Percentiles rank a stretch among this genome's conserved stretches.
phyloP scores from a whole-genome alignment of 1,140 invertebrate species.

The Hycleus cichorii region DNA sequence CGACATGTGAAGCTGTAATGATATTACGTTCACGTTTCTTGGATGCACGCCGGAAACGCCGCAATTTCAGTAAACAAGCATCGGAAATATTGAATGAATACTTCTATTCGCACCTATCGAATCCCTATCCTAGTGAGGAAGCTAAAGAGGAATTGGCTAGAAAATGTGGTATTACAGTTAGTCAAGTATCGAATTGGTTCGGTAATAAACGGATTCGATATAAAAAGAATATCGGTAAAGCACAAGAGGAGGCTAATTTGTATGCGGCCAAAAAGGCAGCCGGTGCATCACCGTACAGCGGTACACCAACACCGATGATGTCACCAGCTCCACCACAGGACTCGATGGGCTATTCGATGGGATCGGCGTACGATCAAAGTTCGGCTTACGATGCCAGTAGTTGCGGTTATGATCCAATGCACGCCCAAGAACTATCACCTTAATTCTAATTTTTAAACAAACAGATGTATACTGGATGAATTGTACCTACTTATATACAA shows the following conservation, averaged over 20 bases:
- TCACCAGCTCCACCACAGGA: slow-evolving; percentile 84
- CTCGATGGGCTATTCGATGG: slow-evolving; percentile 82
- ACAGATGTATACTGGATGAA: too few species aligned
- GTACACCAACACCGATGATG: slow-evolving; percentile 88
- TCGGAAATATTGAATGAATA: slow-evolving; percentile 99
- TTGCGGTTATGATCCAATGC: slow-evolving; percentile 79
- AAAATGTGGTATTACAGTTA: slow-evolving; percentile 98
- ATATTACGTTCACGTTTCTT: slow-evolving; percentile 89
- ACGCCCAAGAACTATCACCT: slow-evolving; percentile 39
- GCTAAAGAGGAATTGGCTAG: slow-evolving; percentile 99
- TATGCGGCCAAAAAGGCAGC: slow-evolving; percentile 99
- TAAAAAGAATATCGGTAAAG: slow-evolving; percentile 99
- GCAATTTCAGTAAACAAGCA: slow-evolving; percentile 99
- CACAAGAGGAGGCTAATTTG: slow-evolving; percentile 98
- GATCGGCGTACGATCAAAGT: slow-evolving; percentile 75
- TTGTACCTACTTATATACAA: too few species aligned
- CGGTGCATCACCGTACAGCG: slow-evolving; percentile 85
- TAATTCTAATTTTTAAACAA: slow-evolving; percentile 6
- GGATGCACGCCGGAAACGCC: slow-evolving; percentile 94
- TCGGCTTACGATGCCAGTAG: slow-evolving; percentile 78
- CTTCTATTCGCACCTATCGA: slow-evolving; percentile 98
- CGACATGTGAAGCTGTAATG: slow-evolving; percentile 99
- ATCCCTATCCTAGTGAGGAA: slow-evolving; percentile 99
- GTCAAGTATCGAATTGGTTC: slow-evolving; percentile 98
- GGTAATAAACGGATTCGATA: slow-evolving; percentile 99